Evolutionary conservation across 1,140 invertebrate species (phyloP).

Genomic region (Theocolax elegans): DNA sequence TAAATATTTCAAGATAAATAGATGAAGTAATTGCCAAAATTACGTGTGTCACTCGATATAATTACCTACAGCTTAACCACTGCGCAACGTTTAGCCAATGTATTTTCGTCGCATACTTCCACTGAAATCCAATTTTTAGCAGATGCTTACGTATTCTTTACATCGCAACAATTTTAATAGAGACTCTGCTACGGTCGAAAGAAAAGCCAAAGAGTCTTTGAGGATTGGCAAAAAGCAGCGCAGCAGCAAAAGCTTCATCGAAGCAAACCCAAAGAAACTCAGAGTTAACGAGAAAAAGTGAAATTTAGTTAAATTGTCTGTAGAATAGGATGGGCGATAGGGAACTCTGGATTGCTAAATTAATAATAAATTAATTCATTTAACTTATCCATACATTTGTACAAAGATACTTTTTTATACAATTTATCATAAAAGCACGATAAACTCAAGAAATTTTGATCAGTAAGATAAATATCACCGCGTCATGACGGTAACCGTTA

Average conservation of each 20-base stretch:
- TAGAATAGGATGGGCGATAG: background rate
- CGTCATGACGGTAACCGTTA: too few species aligned
- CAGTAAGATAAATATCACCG: too few species aligned
- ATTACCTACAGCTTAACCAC: conserved; percentile 56
- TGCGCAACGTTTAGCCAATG: conserved; percentile 66
- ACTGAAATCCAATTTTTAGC: conserved; percentile 7
- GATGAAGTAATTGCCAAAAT: background rate
- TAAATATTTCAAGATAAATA: background rate
- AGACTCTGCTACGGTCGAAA: conserved; percentile 48
- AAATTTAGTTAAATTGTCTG: conserved; percentile 25
- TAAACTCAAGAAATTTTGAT: too few species aligned
- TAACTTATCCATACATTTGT: too few species aligned
- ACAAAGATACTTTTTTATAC: too few species aligned
- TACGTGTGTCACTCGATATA: conserved; percentile 42
- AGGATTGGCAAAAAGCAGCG: conserved; percentile 66
- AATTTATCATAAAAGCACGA: too few species aligned
- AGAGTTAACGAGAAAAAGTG: conserved; percentile 39
- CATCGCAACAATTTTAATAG: conserved; percentile 43
- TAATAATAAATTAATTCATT: background rate
- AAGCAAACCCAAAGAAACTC: conserved; percentile 61
- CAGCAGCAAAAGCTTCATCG: conserved; percentile 65
- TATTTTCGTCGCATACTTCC: conserved; percentile 33
- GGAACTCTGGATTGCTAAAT: conserved; percentile 21
- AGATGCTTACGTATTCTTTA: conserved; percentile 39
- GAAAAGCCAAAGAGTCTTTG: conserved; percentile 54